These are phyloP conservation scores for Megalurothrips usitatus DNA, from an alignment of 2,888 invertebrate genomes.

Conservation along the genomic window DNA sequence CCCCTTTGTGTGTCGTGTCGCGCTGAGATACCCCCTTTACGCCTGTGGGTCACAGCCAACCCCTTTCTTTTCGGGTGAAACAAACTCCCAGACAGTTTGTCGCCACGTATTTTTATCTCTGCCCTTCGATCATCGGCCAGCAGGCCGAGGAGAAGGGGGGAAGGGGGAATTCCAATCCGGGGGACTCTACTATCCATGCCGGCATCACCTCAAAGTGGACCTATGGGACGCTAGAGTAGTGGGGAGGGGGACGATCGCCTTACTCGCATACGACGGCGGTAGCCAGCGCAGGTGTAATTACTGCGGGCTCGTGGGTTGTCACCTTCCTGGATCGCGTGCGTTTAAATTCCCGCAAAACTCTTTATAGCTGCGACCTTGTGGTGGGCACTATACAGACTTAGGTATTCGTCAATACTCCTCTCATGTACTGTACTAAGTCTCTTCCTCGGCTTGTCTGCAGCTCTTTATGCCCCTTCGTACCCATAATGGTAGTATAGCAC, in stretches of 20 bases:
- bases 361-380: too few species aligned
- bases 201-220: background rate
- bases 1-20: slow-evolving; percentile 3
- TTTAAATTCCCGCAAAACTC: too few species aligned
- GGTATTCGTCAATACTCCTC: too few species aligned
- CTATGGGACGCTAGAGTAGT: background rate
- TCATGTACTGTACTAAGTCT: too few species aligned
- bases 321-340: too few species aligned
- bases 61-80: slow-evolving; percentile 16
- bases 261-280: too few species aligned
- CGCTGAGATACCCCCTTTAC: background rate
- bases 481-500: too few species aligned
- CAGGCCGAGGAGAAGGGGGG: background rate
- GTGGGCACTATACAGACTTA: too few species aligned
- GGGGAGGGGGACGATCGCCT: background rate
- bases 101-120: slow-evolving; percentile 16
- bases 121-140: background rate
- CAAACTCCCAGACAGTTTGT: slow-evolving; percentile 26
- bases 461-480: too few species aligned
- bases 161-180: slow-evolving; percentile 2
- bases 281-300: too few species aligned
- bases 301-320: too few species aligned
- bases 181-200: background rate
- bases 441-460: too few species aligned
- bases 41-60: background rate